Percentiles rank a stretch among this genome's conserved stretches.
phyloP scores from a whole-genome alignment of 2,113 vertebrate species.

The Triplophysa rosa region DNA sequence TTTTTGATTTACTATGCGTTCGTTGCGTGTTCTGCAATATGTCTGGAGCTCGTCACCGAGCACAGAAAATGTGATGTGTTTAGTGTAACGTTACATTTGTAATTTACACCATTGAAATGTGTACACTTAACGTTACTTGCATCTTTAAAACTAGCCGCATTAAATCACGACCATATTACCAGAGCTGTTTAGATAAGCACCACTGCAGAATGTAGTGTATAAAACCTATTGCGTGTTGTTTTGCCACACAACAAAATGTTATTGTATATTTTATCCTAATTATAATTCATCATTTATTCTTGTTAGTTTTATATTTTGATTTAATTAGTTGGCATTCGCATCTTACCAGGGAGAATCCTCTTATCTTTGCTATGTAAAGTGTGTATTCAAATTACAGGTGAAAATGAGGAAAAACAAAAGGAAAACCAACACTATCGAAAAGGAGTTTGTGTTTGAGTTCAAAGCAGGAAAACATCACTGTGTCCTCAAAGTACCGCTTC shows the following conservation, averaged over 20 bases:
- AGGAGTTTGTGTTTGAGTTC: conserved; percentile 89
- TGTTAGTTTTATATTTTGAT: too few relatives aligned
- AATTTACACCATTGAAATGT: not conserved
- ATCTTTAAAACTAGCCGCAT: not conserved
- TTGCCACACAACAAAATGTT: too few relatives aligned
- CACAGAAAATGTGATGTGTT: not conserved
- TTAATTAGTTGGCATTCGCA: too few relatives aligned
- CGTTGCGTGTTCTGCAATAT: not conserved
- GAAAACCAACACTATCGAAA: conserved; percentile 74
- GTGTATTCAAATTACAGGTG: conserved; percentile 45
- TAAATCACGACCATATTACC: too few relatives aligned
- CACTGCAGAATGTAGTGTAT: too few relatives aligned
- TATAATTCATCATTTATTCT: too few relatives aligned
- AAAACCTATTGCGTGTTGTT: too few relatives aligned
- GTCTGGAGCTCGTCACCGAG: not conserved
- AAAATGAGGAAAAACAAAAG: conserved; percentile 85
- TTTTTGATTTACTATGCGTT: not conserved
- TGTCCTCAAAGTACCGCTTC: conserved; percentile 85
- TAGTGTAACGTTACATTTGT: too few relatives aligned
- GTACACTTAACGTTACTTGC: not conserved
- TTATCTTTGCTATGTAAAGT: not conserved
- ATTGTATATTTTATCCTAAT: too few relatives aligned
- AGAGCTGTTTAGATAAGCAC: too few relatives aligned
- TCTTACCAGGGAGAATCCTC: too few relatives aligned
- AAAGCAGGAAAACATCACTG: conserved; percentile 79